A percentile compares a stretch with the other conserved stretches of the same genome.
Conservation (phyloP, 1,140 invertebrate species). For the Sarcophaga peregrina region DNA sequence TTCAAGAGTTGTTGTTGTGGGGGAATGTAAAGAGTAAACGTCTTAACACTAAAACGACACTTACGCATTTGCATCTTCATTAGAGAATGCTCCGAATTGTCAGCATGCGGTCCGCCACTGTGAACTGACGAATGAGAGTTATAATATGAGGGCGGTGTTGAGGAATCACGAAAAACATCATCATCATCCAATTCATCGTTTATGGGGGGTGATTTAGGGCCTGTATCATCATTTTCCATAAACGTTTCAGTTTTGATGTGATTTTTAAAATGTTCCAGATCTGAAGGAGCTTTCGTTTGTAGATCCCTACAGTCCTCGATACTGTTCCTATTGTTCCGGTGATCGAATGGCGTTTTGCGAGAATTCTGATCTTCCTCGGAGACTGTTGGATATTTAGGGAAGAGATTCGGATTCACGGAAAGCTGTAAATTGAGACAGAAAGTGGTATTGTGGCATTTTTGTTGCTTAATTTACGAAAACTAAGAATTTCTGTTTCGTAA, state of each 20-base stretch:
- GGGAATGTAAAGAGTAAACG: background rate
- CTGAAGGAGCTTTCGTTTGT: background rate
- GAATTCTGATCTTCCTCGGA: slow-evolving; percentile 22
- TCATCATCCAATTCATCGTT: slow-evolving; percentile 2
- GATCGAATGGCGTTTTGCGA: slow-evolving; percentile 8
- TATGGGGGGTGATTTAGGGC: background rate
- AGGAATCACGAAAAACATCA: slow-evolving; percentile 5
- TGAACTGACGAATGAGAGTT: background rate
- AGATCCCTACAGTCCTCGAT: background rate
- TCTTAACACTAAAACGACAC: slow-evolving; percentile 42
- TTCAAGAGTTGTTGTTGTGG: slow-evolving; percentile 29
- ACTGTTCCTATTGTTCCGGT: background rate
- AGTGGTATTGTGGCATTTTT: too few relatives aligned
- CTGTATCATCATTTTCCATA: background rate
- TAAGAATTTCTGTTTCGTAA: background rate
- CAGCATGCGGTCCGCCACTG: slow-evolving; percentile 6
- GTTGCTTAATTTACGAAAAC: too few relatives aligned
- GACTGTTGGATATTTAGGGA: slow-evolving; percentile 28
- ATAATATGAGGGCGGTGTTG: background rate
- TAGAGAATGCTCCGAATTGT: slow-evolving; percentile 55
- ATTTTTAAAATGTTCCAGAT: background rate
- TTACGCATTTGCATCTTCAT: slow-evolving; percentile 66
- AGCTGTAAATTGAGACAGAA: slow-evolving; percentile 5
- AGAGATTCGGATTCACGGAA: slow-evolving; percentile 7
- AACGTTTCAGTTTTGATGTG: slow-evolving; percentile 28